Base-by-base conservation (phyloP, 1,140 invertebrate species). In the Leptinotarsa lineolata region DNA sequence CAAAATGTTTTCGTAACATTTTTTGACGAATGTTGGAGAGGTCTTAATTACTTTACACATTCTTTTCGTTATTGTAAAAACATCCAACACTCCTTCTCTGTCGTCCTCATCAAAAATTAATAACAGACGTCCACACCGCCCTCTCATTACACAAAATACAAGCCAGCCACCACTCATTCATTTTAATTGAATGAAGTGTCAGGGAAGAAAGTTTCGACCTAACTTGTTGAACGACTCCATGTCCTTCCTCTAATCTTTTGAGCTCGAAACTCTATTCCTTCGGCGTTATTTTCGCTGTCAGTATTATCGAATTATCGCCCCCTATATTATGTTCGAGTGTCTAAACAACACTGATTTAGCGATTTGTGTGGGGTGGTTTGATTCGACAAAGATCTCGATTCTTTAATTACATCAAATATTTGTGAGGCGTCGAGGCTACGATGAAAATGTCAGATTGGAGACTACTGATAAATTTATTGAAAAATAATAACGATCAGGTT, bases 261-360 rank as follows among this genome's bases (percentile, higher is more conserved):
- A 39, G 30, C 30, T 68, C 67, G 24, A 68, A 68, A 58, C 44
- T 68, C 20, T 24, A 16, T 58, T 68, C 67, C 46, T 21, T 24
- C 44, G 16, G 48, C 45, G 46, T 68, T 68, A 39, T 77, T 78
- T 76, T 75, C 76, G 74, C 73, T 79, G 78, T 78, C 73, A 72
- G 77, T 74, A 69, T 78, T 78, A 78, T 78, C 77, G 75, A 79
- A 73, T 79, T 79, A 79, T 79, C 78, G 73, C 78, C 78, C 67
- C 77, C 70, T 75, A 72, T 77, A 79, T 79, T 78, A 79, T 78
- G 75, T 60, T 75, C 22, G 68, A 75, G 75, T 79, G 78, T 79
- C 78, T 77, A 79, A 79, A 79, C 78, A 79, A 76, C 74, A 72
- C 72, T 75, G 77, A 79, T 68, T 68, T 73, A 72, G 64, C 73